Conservation (phyloP, 2,797 vertebrate species). For the Zalophus californianus region DNA sequence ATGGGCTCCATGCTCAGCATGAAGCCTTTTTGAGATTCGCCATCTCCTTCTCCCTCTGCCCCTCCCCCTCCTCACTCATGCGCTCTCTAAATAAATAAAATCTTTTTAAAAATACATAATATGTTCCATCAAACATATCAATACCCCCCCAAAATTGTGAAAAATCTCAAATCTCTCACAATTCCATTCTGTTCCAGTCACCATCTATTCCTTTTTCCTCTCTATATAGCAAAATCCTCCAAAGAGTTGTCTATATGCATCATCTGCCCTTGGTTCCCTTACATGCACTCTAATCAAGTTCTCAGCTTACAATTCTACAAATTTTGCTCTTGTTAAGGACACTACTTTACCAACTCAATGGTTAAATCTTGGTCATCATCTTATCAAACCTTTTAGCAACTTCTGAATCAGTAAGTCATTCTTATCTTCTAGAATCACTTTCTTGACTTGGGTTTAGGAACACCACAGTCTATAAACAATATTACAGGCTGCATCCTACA, state of each 20-base stretch:
- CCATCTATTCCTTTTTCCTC: not conserved
- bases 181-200: not conserved
- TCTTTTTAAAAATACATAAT: not conserved
- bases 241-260: not conserved
- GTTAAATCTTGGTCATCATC: not conserved
- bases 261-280: rapidly evolving
- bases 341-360: not conserved
- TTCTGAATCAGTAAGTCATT: not conserved
- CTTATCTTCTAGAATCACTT: not conserved
- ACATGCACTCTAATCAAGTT: not conserved
- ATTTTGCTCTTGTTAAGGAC: not conserved
- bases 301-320: not conserved
- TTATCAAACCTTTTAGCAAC: not conserved
- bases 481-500: not conserved
- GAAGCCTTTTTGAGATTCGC: not conserved
- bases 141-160: not conserved
- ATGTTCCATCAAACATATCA: not conserved
- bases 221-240: not conserved
- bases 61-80: not conserved
- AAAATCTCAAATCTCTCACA: not conserved
- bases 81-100: not conserved
- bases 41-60: not conserved
- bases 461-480: not conserved
- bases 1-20: not conserved
- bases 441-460: not conserved